phyloP scores from a whole-genome alignment of 2,888 invertebrate species.

The Meganola albula region DNA sequence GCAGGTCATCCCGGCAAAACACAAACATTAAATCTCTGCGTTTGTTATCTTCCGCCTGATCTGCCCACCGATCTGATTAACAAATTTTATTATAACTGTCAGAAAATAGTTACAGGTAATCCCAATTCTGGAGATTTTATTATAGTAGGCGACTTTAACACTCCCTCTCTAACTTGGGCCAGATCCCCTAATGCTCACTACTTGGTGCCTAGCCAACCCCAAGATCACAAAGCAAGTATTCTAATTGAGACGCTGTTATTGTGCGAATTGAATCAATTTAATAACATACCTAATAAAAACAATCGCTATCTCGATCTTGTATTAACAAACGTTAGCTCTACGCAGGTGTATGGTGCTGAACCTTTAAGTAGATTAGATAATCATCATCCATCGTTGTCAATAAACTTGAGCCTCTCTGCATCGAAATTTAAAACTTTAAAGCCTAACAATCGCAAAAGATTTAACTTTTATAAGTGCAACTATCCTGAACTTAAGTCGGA shows the following conservation, averaged over 20 bases:
- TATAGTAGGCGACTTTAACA: constrained; percentile 3
- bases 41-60: constrained; percentile 2
- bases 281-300: background rate
- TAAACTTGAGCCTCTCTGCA: background rate
- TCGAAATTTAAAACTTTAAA: background rate
- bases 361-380: background rate
- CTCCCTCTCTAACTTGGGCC: background rate
- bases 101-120: background rate
- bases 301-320: background rate
- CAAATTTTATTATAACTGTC: background rate
- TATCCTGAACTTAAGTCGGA: background rate
- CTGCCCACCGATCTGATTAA: background rate
- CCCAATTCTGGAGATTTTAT: background rate
- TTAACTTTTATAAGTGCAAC: background rate
- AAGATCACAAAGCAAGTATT: background rate
- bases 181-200: background rate
- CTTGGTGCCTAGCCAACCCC: background rate
- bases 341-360: background rate
- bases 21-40: constrained; percentile 2
- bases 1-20: too few relatives aligned
- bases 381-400: background rate
- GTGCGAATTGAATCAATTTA: background rate
- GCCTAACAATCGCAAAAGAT: background rate
- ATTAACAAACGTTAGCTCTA: background rate
- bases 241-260: background rate